Evolutionary conservation across 2,888 invertebrate species (phyloP).

Genomic region (Scotopteryx bipunctaria): DNA sequence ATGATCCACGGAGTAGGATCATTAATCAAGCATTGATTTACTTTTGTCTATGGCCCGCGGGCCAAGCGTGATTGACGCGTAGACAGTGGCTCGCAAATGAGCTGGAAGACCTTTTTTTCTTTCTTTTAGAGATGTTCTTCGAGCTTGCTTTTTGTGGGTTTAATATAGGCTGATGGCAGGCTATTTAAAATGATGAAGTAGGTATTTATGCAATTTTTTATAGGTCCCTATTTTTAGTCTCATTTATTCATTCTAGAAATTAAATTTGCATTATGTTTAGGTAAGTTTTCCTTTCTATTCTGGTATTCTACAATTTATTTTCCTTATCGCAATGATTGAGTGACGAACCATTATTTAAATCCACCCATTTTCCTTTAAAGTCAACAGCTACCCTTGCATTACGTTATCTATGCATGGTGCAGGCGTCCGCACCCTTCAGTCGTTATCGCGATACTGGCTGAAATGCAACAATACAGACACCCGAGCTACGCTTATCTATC

Average conservation of each 20-base stretch:
- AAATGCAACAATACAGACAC: slow-evolving; percentile 71
- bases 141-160: too few species aligned
- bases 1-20: slow-evolving; percentile 59
- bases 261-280: too few species aligned
- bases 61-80: slow-evolving; percentile 73
- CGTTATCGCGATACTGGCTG: slow-evolving; percentile 74
- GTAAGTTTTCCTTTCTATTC: too few species aligned
- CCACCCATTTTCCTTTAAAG: slow-evolving; percentile 62
- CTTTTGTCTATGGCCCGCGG: slow-evolving; percentile 59
- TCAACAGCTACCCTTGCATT: slow-evolving; percentile 59
- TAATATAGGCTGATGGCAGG: too few species aligned
- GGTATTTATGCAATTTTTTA: too few species aligned
- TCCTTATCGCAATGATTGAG: slow-evolving; percentile 17
- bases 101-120: slow-evolving; percentile 43
- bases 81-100: slow-evolving; percentile 77
- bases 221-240: too few species aligned
- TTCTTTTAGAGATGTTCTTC: too few species aligned
- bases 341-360: slow-evolving; percentile 56
- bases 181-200: too few species aligned
- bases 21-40: slow-evolving; percentile 68
- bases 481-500: slow-evolving; percentile 63
- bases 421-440: slow-evolving; percentile 69
- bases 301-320: background rate
- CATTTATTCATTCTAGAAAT: too few species aligned
- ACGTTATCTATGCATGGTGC: slow-evolving; percentile 71